phyloP scores from a whole-genome alignment of 2,113 vertebrate genomes.

The Setophaga kirtlandii region DNA sequence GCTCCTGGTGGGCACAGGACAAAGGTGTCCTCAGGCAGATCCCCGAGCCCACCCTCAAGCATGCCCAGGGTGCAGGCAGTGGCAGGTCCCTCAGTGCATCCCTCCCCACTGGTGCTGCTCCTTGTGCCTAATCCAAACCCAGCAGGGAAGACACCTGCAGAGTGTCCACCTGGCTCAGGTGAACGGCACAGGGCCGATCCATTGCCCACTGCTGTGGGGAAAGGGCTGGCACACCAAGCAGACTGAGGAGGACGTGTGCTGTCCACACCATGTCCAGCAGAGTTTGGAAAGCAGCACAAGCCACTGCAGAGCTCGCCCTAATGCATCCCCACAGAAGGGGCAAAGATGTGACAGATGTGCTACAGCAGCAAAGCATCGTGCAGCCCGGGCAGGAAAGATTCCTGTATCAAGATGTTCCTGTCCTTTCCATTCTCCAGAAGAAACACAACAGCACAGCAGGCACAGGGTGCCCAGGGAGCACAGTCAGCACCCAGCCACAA shows the following conservation, averaged over 20 bases:
- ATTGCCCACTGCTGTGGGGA: background rate
- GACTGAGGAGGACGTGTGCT: background rate
- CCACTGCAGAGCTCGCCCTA: background rate
- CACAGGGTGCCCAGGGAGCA: background rate
- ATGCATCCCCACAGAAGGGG: accelerated
- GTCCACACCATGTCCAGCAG: background rate
- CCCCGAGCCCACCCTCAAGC: background rate
- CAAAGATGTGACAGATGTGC: background rate
- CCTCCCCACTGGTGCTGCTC: background rate
- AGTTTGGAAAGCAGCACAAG: background rate
- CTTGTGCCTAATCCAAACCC: background rate
- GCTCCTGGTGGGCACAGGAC: accelerated
- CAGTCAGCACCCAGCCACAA: accelerated
- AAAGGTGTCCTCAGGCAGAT: background rate
- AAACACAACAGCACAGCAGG: background rate
- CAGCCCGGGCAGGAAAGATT: background rate
- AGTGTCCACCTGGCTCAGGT: background rate
- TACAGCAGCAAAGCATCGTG: accelerated
- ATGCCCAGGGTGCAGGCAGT: accelerated
- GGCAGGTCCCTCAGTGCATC: background rate
- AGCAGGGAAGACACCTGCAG: background rate
- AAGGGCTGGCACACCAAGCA: background rate
- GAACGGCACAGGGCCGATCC: accelerated
- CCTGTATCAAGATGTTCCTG: background rate
- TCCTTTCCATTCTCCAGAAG: accelerated